A percentile compares a stretch with the other conserved stretches of the same genome.
These are phyloP conservation scores for Drosophila triauraria DNA, from an alignment of 1,140 invertebrate genomes.

Conservation along the genomic window DNA sequence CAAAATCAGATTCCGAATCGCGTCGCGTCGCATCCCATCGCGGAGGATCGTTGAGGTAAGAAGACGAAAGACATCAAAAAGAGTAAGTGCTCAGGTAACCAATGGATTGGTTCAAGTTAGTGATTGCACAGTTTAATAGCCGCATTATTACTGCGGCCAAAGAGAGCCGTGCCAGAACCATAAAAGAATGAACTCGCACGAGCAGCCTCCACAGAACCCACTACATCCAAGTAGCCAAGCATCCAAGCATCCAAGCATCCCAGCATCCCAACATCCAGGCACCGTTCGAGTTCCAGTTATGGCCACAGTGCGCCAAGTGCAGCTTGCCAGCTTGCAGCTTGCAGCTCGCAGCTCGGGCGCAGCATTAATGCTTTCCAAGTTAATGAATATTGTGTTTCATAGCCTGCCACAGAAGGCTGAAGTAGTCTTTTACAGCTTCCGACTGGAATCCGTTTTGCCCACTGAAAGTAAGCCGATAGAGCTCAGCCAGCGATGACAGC, in stretches of 20 bases:
- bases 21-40: not conserved
- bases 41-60: constrained; percentile 21
- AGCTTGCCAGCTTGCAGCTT: constrained; percentile 9
- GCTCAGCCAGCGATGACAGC: constrained; percentile 2
- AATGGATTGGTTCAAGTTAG: constrained; percentile 75
- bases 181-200: constrained; percentile 64
- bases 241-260: constrained; percentile 4
- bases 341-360: constrained; percentile 49
- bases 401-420: constrained; percentile 69
- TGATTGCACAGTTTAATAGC: constrained; percentile 77
- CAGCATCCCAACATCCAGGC: constrained; percentile 14
- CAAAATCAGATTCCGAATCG: constrained; percentile 2
- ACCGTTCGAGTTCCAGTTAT: constrained; percentile 54
- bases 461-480: constrained; percentile 53
- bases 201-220: constrained; percentile 4
- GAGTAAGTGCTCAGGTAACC: constrained; percentile 65
- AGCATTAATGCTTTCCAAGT: constrained; percentile 78
- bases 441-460: constrained; percentile 76
- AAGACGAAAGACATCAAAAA: constrained; percentile 12
- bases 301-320: constrained; percentile 25
- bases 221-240: not conserved
- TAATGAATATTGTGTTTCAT: constrained; percentile 84
- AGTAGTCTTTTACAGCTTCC: constrained; percentile 76
- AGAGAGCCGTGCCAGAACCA: constrained; percentile 69
- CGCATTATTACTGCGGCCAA: constrained; percentile 76